Base-by-base conservation (phyloP, 2,113 vertebrate genomes). In the Thalassarche chlororhynchos region DNA sequence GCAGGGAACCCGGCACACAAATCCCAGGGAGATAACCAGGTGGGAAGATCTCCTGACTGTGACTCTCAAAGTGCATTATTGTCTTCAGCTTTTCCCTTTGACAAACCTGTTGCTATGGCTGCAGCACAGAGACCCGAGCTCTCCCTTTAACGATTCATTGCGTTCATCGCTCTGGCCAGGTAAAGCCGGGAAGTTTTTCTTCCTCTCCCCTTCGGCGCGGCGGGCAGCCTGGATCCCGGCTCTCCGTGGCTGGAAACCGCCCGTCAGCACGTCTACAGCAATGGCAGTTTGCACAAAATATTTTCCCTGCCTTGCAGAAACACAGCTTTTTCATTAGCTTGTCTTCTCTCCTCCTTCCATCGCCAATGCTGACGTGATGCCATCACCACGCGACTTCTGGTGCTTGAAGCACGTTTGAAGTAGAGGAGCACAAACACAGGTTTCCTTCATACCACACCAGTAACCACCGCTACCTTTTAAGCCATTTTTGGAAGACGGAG, bases 221-320 rank as follows among this genome's bases (percentile, higher is more conserved):
- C 1, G 5, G 62, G n/a, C 84, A 62, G 65, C 29, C 34, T 55
- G 34, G 47, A 40, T 55, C 42, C 66, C 1, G 1, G 46, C 55
- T 54, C 21, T 36, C 38, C 0, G 8, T 1, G 2, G 17, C 51
- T 72, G 68, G 29, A 49, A 47, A 31, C 13, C 2, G 1, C 40
- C 66, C 4, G 0, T n/a, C 4, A 2, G 17, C 26, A 24, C 5
- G 0, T 46, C 54, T 20, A 8, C 46, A 15, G 34, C 24, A 44
- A 4, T 12, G 28, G 38, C 28, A 17, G 17, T 31, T 54, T 13
- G 34, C 40, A 47, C 14, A 6, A 18, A 55, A 16, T 16, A 26
- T 38, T n/a, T 38, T 24, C 38, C 10, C 28, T 40, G 17, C 51
- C 25, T 4, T 38, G 60, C 18, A 85, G 66, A 51, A 71, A n/a